These are phyloP conservation scores for Diachrysia chrysitis DNA, from an alignment of 2,888 invertebrate species.

Conservation along the genomic window DNA sequence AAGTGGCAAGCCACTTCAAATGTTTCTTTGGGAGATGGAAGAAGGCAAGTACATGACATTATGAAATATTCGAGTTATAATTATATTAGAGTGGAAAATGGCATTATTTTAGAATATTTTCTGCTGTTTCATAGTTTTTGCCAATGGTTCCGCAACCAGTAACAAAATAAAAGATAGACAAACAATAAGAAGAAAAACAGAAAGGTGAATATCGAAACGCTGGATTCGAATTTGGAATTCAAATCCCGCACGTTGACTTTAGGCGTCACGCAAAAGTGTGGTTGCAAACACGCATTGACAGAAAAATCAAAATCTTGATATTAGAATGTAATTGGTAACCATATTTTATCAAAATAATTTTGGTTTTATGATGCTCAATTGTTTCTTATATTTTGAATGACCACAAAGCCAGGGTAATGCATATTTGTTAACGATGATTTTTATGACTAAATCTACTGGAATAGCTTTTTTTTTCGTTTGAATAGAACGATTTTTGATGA, in stretches of 20 bases:
- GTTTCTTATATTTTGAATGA: not conserved
- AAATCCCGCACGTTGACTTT: slow-evolving; percentile 86
- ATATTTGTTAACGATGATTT: not conserved
- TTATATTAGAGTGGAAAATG: too few species aligned
- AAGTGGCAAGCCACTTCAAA: slow-evolving; percentile 48
- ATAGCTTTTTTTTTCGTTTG: slow-evolving; percentile 12
- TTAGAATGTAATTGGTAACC: not conserved
- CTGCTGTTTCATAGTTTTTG: not conserved
- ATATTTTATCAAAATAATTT: not conserved
- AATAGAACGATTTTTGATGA: slow-evolving; percentile 43
- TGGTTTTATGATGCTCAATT: not conserved
- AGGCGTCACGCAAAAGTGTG: slow-evolving; percentile 58
- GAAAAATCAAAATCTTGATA: slow-evolving; percentile 41
- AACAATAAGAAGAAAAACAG: slow-evolving; percentile 86
- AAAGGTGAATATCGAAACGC: slow-evolving; percentile 82
- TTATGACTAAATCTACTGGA: not conserved
- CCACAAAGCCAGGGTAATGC: not conserved
- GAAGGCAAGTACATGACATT: slow-evolving; percentile 1
- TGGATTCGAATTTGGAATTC: slow-evolving; percentile 87
- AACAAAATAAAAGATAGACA: slow-evolving; percentile 79
- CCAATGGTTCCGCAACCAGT: slow-evolving; percentile 35
- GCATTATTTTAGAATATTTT: not conserved
- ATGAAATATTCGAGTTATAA: too few species aligned
- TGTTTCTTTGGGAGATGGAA: slow-evolving; percentile 47
- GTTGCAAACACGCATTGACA: slow-evolving; percentile 48